Conservation (phyloP, 1,140 invertebrate species). For the Dendroctonus ponderosae region DNA sequence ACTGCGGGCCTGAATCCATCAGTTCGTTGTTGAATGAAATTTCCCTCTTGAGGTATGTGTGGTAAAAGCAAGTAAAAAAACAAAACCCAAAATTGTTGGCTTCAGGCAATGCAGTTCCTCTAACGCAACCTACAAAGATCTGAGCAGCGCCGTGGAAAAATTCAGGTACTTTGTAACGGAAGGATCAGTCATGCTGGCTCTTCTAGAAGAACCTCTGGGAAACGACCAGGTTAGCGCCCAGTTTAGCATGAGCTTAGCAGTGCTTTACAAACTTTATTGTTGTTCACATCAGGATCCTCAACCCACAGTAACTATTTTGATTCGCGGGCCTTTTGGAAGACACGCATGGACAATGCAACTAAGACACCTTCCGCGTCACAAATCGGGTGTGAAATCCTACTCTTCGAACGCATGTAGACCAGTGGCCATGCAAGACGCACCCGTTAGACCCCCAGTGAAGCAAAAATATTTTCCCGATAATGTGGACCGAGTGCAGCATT, state of each 20-base stretch:
- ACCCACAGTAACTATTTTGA: constrained; percentile 75
- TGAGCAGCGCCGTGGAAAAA: constrained; percentile 59
- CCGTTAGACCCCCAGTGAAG: constrained; percentile 60
- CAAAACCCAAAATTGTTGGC: background rate
- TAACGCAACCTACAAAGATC: constrained; percentile 55
- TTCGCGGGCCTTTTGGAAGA: constrained; percentile 87
- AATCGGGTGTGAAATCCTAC: constrained; percentile 69
- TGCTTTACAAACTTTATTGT: constrained; percentile 15
- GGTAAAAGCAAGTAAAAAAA: background rate
- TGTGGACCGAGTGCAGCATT: constrained; percentile 75
- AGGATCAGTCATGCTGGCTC: constrained; percentile 81
- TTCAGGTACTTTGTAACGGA: constrained; percentile 92
- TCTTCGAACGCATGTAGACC: constrained; percentile 74
- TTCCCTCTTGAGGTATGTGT: constrained; percentile 63
- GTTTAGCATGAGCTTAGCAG: constrained; percentile 7
- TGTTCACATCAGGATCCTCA: constrained; percentile 60
- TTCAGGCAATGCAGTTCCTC: constrained; percentile 66
- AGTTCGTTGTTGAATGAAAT: constrained; percentile 87
- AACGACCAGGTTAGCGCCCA: constrained; percentile 59
- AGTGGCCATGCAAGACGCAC: constrained; percentile 70
- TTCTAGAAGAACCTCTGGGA: constrained; percentile 87
- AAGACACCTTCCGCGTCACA: constrained; percentile 76
- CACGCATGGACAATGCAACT: constrained; percentile 93
- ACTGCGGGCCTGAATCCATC: constrained; percentile 78
- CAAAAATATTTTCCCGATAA: constrained; percentile 81